phyloP scores from a whole-genome alignment of 2,888 invertebrate genomes.

The Luperina nickerlii region DNA sequence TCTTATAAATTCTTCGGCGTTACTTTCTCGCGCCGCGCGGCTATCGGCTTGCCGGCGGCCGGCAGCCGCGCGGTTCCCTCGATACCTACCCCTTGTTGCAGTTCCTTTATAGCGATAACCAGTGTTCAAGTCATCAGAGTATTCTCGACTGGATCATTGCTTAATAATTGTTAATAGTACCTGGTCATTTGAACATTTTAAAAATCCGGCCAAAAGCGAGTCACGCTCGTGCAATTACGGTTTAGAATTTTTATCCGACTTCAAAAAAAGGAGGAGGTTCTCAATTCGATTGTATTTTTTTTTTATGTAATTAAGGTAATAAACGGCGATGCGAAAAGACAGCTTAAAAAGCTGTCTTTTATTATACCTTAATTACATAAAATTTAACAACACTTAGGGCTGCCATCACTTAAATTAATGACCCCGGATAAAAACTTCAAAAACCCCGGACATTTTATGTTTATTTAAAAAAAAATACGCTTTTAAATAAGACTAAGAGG shows the following conservation, averaged over 20 bases:
- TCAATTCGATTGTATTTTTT: too few relatives aligned
- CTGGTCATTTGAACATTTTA: not conserved
- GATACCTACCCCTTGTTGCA: not conserved
- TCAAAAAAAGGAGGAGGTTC: too few relatives aligned
- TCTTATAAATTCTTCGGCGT: constrained; percentile 32
- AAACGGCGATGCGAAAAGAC: too few relatives aligned
- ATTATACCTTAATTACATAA: not conserved
- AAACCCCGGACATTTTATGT: not conserved
- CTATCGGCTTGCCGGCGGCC: not conserved
- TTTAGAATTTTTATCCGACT: too few relatives aligned
- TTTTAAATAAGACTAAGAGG: not conserved
- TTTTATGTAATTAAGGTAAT: too few relatives aligned
- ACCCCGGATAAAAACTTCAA: not conserved
- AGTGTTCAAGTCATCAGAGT: not conserved
- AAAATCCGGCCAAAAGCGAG: not conserved
- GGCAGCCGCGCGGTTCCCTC: not conserved
- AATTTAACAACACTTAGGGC: not conserved
- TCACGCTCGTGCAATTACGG: not conserved
- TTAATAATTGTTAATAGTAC: not conserved
- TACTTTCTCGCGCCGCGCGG: constrained; percentile 58
- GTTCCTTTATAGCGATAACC: not conserved
- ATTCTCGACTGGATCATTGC: not conserved
- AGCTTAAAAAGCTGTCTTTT: not conserved
- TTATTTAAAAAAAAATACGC: not conserved
- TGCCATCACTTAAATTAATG: not conserved